Evolutionary conservation across 2,113 vertebrate species (phyloP), one percentile per base, ranked within the genome.

Genomic region (Sturnira hondurensis): DNA sequence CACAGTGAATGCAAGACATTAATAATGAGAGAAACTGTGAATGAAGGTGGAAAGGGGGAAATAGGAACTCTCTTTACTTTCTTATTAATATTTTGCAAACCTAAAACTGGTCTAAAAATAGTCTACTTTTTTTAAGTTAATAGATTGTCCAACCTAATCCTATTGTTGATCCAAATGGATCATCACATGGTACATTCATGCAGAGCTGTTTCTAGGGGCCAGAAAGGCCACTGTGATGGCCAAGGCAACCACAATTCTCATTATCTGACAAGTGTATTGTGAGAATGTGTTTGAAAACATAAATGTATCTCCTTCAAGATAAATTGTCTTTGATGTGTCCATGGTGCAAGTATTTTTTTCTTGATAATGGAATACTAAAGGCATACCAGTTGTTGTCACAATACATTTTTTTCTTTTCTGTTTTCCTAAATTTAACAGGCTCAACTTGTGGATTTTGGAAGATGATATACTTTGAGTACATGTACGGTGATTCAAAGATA

Each of bases 401-500:
- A 80, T 13, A 73, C 22, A 56, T 38, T 38, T 47, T 47, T 86
- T 86, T 77, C 33, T 2, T 93, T 86, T 45, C 12, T 84, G 56
- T 83, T 87, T 86, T 11, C 45, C 58, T 93, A 92, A 95, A 96
- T 96, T 92, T 96, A 92, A 33, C 38, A 74, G 19, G 38, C 16
- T 91, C 74, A 54, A 91, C 38, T 50, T 71, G 15, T 93, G 22
- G 38, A 70, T 93, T 84, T 67, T 84, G 54, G 89, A 96, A 95
- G 38, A 28, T 54, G 74, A 83, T 96, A 36, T 80, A 95, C 50
- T 95, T 94, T 82, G 97, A 88, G 52, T 45, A 13, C 71, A 1
- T 85, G 15, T 38, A 71, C 26, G 84, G 63, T 86, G 85, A 97
- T 97, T 97, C 86, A 96, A 97, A 63, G 86, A 82, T 96, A 96